Percentiles rank a stretch among this genome's conserved stretches.
phyloP scores from a whole-genome alignment of 2,888 invertebrate genomes.

The Ochropleura plecta region DNA sequence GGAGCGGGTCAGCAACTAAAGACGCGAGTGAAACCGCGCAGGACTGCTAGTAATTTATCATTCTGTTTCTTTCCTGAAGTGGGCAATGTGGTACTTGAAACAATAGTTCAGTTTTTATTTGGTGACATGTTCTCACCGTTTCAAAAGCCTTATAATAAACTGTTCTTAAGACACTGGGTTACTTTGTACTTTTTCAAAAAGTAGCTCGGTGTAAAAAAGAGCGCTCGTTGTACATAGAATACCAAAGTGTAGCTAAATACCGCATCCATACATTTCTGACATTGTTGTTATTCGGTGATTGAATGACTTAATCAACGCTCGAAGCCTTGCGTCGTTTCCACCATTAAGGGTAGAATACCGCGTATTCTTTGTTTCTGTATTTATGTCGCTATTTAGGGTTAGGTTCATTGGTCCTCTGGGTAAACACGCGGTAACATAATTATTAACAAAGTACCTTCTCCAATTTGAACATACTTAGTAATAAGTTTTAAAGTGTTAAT shows the following conservation, averaged over 20 bases:
- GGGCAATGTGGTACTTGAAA: no score
- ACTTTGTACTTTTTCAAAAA: not conserved
- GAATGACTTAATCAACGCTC: constrained; percentile 57
- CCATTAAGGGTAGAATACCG: constrained; percentile 31
- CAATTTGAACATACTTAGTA: not conserved
- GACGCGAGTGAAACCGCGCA: no score
- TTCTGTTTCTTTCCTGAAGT: no score
- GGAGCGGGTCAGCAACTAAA: no score
- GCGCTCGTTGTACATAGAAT: not conserved
- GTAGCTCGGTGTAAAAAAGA: not conserved
- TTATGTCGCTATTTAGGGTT: constrained; percentile 22
- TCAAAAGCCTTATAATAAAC: not conserved
- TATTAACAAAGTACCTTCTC: constrained; percentile 13
- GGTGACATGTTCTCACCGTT: not conserved
- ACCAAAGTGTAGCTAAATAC: not conserved
- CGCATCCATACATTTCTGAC: constrained; percentile 30
- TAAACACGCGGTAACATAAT: not conserved
- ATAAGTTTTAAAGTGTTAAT: not conserved
- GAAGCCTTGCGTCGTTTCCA: constrained; percentile 54
- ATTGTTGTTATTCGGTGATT: constrained; percentile 41
- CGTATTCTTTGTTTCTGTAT: constrained; percentile 37
- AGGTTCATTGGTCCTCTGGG: constrained; percentile 30
- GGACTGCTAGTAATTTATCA: no score
- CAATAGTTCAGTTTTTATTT: no score
- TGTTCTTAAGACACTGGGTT: not conserved